These are phyloP conservation scores for Ammodytes dubius DNA, from an alignment of 2,113 vertebrate genomes.

Conservation along the genomic window DNA sequence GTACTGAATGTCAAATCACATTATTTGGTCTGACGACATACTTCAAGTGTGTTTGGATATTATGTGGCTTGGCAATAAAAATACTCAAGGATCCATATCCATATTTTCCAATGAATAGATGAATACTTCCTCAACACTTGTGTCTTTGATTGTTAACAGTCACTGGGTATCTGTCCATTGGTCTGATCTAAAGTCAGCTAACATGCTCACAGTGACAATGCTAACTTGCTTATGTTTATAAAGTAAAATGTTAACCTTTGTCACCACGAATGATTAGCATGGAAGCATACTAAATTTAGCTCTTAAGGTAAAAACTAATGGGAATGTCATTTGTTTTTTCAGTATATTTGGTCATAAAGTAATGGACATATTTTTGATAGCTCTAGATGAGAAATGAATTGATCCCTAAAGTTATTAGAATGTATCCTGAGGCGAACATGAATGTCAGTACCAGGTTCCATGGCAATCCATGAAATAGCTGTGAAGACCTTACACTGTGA, in stretches of 20 bases:
- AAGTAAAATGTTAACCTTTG: background rate
- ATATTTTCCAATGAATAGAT: background rate
- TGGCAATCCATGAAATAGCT: too few species aligned
- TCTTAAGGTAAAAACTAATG: background rate
- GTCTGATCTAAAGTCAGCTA: background rate
- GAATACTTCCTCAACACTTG: background rate
- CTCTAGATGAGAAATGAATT: background rate
- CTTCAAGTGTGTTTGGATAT: background rate
- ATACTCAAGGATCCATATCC: background rate
- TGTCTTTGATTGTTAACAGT: background rate
- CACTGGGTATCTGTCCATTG: background rate
- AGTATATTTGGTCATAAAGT: background rate
- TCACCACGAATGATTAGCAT: background rate
- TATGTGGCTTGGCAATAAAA: background rate
- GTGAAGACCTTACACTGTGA: too few species aligned
- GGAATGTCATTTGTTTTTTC: background rate
- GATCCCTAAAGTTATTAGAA: background rate
- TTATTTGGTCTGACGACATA: constrained; percentile 10
- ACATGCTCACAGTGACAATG: background rate
- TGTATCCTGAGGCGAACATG: background rate
- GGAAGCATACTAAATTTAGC: background rate
- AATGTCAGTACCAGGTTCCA: background rate
- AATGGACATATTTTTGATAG: background rate
- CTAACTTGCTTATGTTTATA: background rate
- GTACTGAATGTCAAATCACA: constrained; percentile 26